A percentile compares a stretch with the other conserved stretches of the same genome.
These are phyloP conservation scores for Rhodinocichla rosea DNA, from an alignment of 2,113 vertebrate species.

Conservation along the genomic window DNA sequence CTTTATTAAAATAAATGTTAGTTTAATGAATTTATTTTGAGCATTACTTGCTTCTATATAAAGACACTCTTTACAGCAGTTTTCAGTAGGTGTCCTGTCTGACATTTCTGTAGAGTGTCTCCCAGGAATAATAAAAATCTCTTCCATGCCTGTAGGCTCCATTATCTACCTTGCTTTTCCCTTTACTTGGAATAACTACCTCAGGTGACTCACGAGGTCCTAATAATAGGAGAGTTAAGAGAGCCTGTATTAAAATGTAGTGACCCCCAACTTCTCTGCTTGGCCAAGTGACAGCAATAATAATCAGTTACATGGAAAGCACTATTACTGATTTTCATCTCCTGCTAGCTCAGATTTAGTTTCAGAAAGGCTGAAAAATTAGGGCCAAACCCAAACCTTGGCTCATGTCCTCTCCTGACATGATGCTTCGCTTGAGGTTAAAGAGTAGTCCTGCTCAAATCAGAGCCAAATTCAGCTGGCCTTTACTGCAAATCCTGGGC, in stretches of 20 bases:
- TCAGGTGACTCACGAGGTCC: not conserved
- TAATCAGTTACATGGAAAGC: not conserved
- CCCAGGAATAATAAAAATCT: constrained; percentile 15
- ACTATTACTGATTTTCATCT: not conserved
- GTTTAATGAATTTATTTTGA: not conserved
- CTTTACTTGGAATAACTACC: not conserved
- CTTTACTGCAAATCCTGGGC: not conserved
- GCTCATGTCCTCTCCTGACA: not conserved
- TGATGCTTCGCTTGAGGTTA: not conserved
- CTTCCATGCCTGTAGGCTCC: not conserved
- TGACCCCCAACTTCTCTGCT: not conserved
- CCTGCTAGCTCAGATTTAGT: not conserved
- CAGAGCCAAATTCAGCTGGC: constrained; percentile 57
- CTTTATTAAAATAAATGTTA: not conserved
- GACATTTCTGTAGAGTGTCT: not conserved
- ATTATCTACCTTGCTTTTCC: not conserved
- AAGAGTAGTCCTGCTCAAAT: not conserved
- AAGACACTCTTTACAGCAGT: not conserved
- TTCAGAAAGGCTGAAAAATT: not conserved
- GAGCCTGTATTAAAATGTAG: not conserved
- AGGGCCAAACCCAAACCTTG: not conserved
- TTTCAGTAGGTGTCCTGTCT: not conserved
- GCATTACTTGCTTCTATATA: not conserved
- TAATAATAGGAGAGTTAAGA: not conserved
- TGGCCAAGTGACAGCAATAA: constrained; percentile 11